Percentiles rank a stretch among this genome's conserved stretches.
These are phyloP conservation scores for Sardinella longiceps DNA, from an alignment of 2,797 vertebrate genomes.

Conservation along the genomic window DNA sequence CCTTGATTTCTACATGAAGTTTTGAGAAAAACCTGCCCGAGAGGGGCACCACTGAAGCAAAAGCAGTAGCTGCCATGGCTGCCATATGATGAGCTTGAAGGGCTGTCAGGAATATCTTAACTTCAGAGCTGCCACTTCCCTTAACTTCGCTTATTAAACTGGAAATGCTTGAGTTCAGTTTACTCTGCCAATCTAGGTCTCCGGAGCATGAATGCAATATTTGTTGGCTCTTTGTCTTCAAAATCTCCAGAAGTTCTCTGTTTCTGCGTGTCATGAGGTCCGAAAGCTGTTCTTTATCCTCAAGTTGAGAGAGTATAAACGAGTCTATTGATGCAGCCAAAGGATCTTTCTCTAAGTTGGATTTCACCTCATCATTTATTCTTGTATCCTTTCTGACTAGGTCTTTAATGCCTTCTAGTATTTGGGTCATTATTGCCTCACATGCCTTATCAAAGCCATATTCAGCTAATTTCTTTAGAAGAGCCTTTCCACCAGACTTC, in stretches of 20 bases:
- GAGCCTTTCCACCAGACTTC: slow-evolving; percentile 2
- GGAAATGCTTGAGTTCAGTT: slow-evolving; percentile 24
- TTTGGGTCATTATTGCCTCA: background rate
- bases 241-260: slow-evolving; percentile 23
- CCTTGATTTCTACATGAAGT: background rate
- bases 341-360: slow-evolving; percentile 6
- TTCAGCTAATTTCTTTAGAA: background rate
- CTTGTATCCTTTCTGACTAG: background rate
- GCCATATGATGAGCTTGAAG: background rate
- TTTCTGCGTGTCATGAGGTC: slow-evolving; percentile 1
- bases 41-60: background rate
- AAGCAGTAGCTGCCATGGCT: background rate
- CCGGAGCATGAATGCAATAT: slow-evolving; percentile 7
- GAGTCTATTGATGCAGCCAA: slow-evolving; percentile 4
- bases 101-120: background rate
- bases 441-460: slow-evolving; percentile 32
- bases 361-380: background rate
- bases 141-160: background rate
- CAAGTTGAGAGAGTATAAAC: slow-evolving; percentile 31
- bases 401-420: slow-evolving; percentile 22
- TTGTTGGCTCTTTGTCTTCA: background rate
- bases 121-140: background rate
- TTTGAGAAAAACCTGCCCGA: background rate
- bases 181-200: slow-evolving; percentile 29
- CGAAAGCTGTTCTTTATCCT: background rate